These are phyloP conservation scores for Microplitis mediator DNA, from an alignment of 1,140 invertebrate genomes.

Conservation along the genomic window DNA sequence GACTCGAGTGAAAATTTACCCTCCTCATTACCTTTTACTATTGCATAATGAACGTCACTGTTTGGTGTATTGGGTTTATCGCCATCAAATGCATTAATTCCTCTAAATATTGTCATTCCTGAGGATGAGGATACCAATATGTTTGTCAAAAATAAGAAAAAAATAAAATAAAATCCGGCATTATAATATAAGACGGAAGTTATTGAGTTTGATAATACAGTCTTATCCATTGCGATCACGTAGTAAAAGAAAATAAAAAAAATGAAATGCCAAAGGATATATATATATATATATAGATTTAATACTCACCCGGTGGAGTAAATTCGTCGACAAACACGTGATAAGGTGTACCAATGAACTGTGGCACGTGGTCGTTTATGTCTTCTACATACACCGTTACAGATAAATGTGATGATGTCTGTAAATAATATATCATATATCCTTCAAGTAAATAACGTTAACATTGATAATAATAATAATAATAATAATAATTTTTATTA, in stretches of 20 bases:
- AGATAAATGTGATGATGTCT: conserved; percentile 80
- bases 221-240: too few species aligned
- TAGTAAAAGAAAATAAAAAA: too few species aligned
- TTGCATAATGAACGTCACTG: conserved; percentile 84
- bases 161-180: too few species aligned
- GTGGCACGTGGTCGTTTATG: conserved; percentile 79
- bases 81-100: conserved; percentile 78
- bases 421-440: conserved; percentile 18
- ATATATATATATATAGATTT: neutral
- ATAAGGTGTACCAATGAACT: conserved; percentile 78
- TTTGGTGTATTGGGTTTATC: conserved; percentile 89
- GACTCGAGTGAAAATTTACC: conserved; percentile 80
- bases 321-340: conserved; percentile 79
- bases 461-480: too few species aligned
- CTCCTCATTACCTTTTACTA: conserved; percentile 76
- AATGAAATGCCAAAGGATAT: too few species aligned
- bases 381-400: conserved; percentile 87
- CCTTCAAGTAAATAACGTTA: neutral
- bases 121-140: conserved; percentile 19
- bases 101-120: conserved; percentile 81
- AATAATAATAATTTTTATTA: neutral
- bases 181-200: too few species aligned
- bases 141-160: too few species aligned
- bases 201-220: too few species aligned
- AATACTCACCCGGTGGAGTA: conserved; percentile 71